Conservation (phyloP, 1,140 invertebrate species). For the Bombus superbus region DNA sequence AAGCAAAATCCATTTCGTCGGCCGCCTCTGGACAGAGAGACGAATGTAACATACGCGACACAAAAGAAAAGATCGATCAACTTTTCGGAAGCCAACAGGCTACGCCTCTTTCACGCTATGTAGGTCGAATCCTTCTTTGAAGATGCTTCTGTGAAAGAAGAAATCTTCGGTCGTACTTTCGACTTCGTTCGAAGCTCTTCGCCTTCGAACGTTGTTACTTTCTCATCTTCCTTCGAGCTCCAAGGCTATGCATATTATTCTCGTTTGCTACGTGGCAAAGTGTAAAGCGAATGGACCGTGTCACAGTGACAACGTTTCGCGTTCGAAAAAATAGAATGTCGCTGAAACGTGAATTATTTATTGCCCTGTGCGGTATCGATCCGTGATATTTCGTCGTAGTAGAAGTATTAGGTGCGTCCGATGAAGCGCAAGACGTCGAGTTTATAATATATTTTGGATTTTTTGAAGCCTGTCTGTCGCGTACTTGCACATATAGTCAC, state of each 20-base stretch:
- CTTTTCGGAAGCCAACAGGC: constrained; percentile 21
- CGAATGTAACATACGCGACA: not conserved
- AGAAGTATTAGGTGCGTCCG: no score
- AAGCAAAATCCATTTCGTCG: not conserved
- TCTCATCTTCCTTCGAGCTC: not conserved
- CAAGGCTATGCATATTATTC: constrained; percentile 34
- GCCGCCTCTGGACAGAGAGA: constrained; percentile 4
- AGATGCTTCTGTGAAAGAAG: not conserved
- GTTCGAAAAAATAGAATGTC: not conserved
- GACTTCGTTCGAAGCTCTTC: constrained; percentile 13
- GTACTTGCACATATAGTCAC: no score
- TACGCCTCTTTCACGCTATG: constrained; percentile 12
- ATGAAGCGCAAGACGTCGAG: no score
- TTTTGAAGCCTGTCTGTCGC: no score
- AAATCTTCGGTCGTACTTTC: constrained; percentile 22
- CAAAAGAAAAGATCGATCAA: constrained; percentile 36
- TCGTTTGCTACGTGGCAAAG: not conserved
- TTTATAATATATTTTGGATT: no score
- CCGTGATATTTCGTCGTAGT: not conserved
- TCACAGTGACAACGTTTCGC: no score
- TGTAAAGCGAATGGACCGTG: not conserved
- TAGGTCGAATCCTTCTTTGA: constrained; percentile 13
- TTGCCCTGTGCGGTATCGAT: not conserved
- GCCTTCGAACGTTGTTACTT: not conserved
- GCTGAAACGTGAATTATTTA: constrained; percentile 3